These are phyloP conservation scores for Malurus melanocephalus DNA, from an alignment of 2,113 vertebrate species.

Conservation along the genomic window DNA sequence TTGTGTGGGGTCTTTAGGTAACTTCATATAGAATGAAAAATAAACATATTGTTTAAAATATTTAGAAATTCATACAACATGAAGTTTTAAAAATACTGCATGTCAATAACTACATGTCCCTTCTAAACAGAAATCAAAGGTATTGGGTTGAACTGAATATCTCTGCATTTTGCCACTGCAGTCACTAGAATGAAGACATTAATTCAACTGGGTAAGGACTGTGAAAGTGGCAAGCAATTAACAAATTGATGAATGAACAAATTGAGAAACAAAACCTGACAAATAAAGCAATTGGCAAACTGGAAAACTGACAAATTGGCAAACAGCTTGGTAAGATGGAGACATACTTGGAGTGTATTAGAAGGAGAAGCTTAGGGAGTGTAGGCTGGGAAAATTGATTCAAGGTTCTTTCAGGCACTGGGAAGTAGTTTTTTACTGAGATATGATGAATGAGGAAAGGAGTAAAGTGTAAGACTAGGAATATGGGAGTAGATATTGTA, in stretches of 20 bases:
- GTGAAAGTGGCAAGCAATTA: constrained; percentile 30
- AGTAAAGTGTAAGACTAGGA: neutral
- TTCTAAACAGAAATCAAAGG: neutral
- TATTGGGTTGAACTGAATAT: neutral
- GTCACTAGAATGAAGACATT: neutral
- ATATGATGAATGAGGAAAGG: neutral
- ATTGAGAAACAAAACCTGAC: constrained; percentile 13
- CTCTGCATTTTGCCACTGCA: neutral
- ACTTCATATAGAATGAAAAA: neutral
- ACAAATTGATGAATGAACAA: constrained; percentile 30
- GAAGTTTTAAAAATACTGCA: neutral
- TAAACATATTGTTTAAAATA: neutral
- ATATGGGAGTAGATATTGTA: neutral
- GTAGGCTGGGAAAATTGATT: neutral
- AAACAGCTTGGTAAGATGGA: neutral
- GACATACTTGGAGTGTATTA: neutral
- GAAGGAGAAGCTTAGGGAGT: neutral
- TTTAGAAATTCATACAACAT: neutral
- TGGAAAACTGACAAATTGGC: neutral
- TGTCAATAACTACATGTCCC: neutral
- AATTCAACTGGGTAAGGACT: neutral
- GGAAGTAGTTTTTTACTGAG: neutral
- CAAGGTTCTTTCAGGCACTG: neutral
- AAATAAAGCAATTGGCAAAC: constrained; percentile 5
- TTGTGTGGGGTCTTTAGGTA: neutral